Evolutionary conservation across 2,888 invertebrate species (phyloP).

Genomic region (Himalopsyche japonica): DNA sequence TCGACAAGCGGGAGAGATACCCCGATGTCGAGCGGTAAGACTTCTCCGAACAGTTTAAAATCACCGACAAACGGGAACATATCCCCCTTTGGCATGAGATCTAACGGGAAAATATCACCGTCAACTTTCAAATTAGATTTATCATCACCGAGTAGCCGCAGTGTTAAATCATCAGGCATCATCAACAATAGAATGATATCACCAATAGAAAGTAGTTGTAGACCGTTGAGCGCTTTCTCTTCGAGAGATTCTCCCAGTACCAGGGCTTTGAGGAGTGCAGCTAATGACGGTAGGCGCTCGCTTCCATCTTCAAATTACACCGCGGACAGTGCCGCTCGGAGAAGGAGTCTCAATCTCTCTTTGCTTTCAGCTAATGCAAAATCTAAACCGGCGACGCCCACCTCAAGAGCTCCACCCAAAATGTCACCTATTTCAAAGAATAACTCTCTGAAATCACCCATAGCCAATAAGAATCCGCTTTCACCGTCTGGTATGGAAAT

Average conservation of each 20-base stretch:
- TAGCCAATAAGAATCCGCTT: conserved; percentile 40
- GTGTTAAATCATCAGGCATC: conserved; percentile 19
- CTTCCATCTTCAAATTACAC: conserved; percentile 17
- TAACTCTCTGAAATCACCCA: conserved; percentile 14
- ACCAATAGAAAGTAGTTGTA: conserved; percentile 36
- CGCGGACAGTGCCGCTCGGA: conserved; percentile 11
- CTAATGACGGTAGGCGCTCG: conserved; percentile 29
- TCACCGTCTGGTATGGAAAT: conserved; percentile 59
- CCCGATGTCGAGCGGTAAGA: conserved; percentile 31
- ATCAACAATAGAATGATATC: conserved; percentile 39
- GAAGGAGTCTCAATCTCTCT: conserved; percentile 34
- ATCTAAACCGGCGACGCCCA: conserved; percentile 1
- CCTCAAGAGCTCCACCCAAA: background rate
- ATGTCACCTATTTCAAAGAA: conserved; percentile 6
- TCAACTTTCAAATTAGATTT: conserved; percentile 35
- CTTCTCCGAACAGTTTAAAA: conserved; percentile 26
- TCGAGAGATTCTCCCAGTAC: background rate
- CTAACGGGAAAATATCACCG: conserved; percentile 36
- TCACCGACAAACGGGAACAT: conserved; percentile 20
- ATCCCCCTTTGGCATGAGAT: background rate
- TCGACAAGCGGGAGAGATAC: conserved; percentile 33
- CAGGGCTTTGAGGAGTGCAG: conserved; percentile 27
- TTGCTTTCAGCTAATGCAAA: conserved; percentile 18
- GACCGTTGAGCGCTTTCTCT: conserved; percentile 7
- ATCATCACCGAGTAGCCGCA: conserved; percentile 15